Evolutionary conservation across 2,113 vertebrate species (phyloP), one percentile per base, ranked within the genome.

Genomic region (Cyanistes caeruleus): DNA sequence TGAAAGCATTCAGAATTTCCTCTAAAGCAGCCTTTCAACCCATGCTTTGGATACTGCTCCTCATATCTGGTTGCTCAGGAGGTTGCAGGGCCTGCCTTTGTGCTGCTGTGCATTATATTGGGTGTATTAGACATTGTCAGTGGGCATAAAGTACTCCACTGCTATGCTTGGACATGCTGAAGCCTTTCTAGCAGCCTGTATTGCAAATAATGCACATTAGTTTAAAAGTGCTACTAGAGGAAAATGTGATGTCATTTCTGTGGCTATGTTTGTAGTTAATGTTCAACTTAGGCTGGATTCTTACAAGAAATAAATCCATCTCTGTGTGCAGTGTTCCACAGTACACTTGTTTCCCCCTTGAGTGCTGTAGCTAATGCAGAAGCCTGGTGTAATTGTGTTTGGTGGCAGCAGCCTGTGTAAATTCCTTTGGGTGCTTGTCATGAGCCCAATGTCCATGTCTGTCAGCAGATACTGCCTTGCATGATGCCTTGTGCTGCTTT

Each of bases 401-500:
- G 5, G 2, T 27, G 72, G 37, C 6, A 33, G 88, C 28, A 75
- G 75, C 28, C 48, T 35, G 0, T 18, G 4, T 12, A 3, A 28
- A 33, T 78, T 31, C 74, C 60, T 72, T 6, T 5, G 55, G 64
- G 37, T 58, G 84, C n/a, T 52, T 3, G 16, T 76, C 46, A 52
- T 0, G 3, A 20, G 55, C 2, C 11, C 4, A 1, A 12, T 28
- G 43, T 39, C 46, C 0, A 0, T 37, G 58, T 55, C 3, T 35
- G 63, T 13, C 7, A 37, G 64, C 70, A 92, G 79, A 78, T 5
- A 1, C 46, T 1, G 25, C 72, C 52, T 53, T 11, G 5, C 3
- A 3, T 0, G 2, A 4, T 69, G 51, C 59, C 55, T 88, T 15
- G 1, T 17, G 25, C 1, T 39, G 46, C 76, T 67, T 16, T 1